phyloP scores from a whole-genome alignment of 2,797 vertebrate genomes.

The Takifugu rubripes region DNA sequence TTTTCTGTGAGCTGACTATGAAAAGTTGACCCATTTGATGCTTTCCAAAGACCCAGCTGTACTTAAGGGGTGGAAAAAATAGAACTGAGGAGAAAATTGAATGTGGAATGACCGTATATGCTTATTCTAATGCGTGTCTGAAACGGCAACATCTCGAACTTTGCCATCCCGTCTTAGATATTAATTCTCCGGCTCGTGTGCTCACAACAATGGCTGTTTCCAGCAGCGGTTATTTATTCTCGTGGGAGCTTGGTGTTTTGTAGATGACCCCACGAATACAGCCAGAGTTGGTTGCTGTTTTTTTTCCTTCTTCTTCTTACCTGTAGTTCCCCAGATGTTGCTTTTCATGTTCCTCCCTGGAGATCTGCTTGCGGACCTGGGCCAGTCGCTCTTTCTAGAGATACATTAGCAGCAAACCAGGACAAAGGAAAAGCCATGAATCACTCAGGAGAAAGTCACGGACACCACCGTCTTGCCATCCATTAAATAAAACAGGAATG shows the following conservation, averaged over 20 bases:
- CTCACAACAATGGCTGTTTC: constrained; percentile 16
- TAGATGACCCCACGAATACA: constrained; percentile 58
- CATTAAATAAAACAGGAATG: constrained; percentile 15
- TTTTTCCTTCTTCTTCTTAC: constrained; percentile 69
- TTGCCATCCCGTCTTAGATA: constrained; percentile 15
- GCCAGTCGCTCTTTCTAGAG: constrained; percentile 93
- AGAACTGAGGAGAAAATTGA: not conserved
- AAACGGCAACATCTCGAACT: constrained; percentile 4
- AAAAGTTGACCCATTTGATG: constrained; percentile 46
- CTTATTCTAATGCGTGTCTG: no score
- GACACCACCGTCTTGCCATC: not conserved
- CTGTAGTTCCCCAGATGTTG: constrained; percentile 98
- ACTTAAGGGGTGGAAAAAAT: constrained; percentile 19
- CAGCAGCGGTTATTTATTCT: constrained; percentile 41
- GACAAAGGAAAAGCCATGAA: constrained; percentile 16
- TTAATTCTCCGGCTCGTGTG: constrained; percentile 22
- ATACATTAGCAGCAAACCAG: constrained; percentile 24
- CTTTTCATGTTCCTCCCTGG: constrained; percentile 93
- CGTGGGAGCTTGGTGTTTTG: constrained; percentile 34
- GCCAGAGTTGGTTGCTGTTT: constrained; percentile 28
- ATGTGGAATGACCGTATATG: not conserved
- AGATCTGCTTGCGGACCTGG: constrained; percentile 95
- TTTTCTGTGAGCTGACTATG: constrained; percentile 49
- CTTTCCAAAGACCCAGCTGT: constrained; percentile 30
- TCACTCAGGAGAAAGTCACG: constrained; percentile 13